Conservation (phyloP, 2,797 vertebrate genomes). For the Sebastes matsubarae region DNA sequence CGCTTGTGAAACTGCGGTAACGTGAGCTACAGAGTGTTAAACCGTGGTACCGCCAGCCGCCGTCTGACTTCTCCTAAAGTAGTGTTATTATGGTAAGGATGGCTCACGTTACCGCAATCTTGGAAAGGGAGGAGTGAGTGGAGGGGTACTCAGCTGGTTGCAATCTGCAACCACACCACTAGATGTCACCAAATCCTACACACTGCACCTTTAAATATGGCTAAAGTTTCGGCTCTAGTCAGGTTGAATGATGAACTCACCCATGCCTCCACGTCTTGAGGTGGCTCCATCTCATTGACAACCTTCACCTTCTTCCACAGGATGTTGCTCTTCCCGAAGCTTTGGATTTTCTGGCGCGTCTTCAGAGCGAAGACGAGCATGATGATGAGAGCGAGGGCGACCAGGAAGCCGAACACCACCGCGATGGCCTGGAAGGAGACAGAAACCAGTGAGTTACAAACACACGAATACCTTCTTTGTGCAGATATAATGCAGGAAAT, state of each 20-base stretch:
- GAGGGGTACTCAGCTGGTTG: too few relatives aligned
- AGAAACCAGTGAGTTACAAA: neutral
- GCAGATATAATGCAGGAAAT: neutral
- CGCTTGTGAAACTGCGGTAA: too few relatives aligned
- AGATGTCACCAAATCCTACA: too few relatives aligned
- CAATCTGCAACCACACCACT: too few relatives aligned
- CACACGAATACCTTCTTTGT: neutral
- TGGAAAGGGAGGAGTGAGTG: too few relatives aligned
- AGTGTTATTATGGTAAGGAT: too few relatives aligned
- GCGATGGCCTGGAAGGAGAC: constrained; percentile 86
- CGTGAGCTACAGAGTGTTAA: too few relatives aligned
- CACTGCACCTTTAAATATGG: too few relatives aligned
- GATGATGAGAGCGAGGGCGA: constrained; percentile 85
- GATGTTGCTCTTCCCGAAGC: constrained; percentile 88
- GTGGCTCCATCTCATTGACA: constrained; percentile 70
- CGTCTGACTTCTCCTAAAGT: too few relatives aligned
- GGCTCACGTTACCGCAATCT: too few relatives aligned
- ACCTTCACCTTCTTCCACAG: constrained; percentile 86
- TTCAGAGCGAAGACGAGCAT: constrained; percentile 91
- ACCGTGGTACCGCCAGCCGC: too few relatives aligned
- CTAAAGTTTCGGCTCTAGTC: neutral
- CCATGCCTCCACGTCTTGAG: constrained; percentile 90
- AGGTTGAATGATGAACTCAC: constrained; percentile 67
- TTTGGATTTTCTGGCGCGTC: constrained; percentile 85
- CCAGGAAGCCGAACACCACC: constrained; percentile 88